Evolutionary conservation across 2,888 invertebrate species (phyloP).

Genomic region (Platycheirus rosarum): DNA sequence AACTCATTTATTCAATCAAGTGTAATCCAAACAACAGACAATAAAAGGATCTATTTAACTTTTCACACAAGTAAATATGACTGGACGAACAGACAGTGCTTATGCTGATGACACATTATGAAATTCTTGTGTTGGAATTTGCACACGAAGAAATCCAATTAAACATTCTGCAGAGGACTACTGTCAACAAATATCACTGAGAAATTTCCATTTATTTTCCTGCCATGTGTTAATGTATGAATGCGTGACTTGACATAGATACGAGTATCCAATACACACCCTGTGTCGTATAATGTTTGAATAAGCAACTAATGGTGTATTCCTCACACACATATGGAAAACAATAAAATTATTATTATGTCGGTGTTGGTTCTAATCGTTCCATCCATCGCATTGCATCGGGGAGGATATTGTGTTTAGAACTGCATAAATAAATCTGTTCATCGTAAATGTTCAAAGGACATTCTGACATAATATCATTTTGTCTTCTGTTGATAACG

Average conservation of each 20-base stretch:
- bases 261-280: conserved; percentile 14
- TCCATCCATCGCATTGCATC: conserved; percentile 21
- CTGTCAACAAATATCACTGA: conserved; percentile 71
- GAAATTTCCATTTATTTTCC: conserved; percentile 70
- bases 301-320: conserved; percentile 42
- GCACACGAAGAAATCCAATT: conserved; percentile 69
- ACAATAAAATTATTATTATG: conserved; percentile 14
- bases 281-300: conserved; percentile 16
- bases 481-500: neutral
- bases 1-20: conserved; percentile 4
- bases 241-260: conserved; percentile 33
- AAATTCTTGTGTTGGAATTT: conserved; percentile 67
- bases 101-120: conserved; percentile 60
- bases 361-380: conserved; percentile 17
- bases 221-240: conserved; percentile 48
- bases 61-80: conserved; percentile 5
- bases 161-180: conserved; percentile 68
- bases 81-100: conserved; percentile 16
- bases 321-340: conserved; percentile 13
- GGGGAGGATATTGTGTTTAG: neutral
- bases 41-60: conserved; percentile 1
- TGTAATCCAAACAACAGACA: neutral
- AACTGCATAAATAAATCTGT: neutral
- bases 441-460: neutral
- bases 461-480: neutral